These are phyloP conservation scores for Hyles lineata DNA, from an alignment of 2,888 invertebrate species.

Conservation along the genomic window DNA sequence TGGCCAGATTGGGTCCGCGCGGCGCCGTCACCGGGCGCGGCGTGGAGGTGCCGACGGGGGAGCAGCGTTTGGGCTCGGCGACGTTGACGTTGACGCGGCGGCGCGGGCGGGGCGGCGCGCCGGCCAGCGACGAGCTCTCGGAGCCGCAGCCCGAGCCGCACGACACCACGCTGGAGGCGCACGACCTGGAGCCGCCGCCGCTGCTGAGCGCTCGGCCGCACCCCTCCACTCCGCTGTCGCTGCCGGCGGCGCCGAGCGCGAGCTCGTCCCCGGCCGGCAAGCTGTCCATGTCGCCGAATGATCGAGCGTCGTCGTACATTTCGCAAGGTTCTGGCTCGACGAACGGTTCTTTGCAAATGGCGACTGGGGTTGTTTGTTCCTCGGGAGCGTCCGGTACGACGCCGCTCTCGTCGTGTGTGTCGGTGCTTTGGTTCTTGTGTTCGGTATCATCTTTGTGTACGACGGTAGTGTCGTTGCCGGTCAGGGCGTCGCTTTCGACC, in stretches of 20 bases:
- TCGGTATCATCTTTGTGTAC: constrained; percentile 55
- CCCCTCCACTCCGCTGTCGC: constrained; percentile 93
- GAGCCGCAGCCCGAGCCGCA: constrained; percentile 92
- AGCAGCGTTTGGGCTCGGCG: constrained; percentile 80
- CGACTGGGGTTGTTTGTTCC: constrained; percentile 47
- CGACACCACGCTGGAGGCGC: constrained; percentile 91
- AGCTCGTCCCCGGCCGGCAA: constrained; percentile 76
- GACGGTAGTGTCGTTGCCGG: constrained; percentile 48
- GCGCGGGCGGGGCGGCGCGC: constrained; percentile 75
- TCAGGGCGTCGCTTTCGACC: constrained; percentile 48
- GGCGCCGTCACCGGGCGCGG: constrained; percentile 81
- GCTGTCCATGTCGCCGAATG: constrained; percentile 74
- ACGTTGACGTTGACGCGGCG: constrained; percentile 86
- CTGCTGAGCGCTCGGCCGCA: constrained; percentile 89
- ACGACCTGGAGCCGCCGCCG: constrained; percentile 88
- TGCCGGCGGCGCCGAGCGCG: constrained; percentile 86
- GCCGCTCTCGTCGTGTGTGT: constrained; percentile 53
- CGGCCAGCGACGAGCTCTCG: constrained; percentile 90
- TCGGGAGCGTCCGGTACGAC: constrained; percentile 49
- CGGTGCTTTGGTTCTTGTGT: constrained; percentile 48
- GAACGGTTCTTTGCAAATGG: constrained; percentile 58
- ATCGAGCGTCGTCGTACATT: constrained; percentile 73
- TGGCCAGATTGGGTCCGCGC: constrained; percentile 79
- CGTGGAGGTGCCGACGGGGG: constrained; percentile 81
- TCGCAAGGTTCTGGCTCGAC: constrained; percentile 67